Evolutionary conservation across 2,113 vertebrate species (phyloP).

Genomic region (Lamprologus callipterus): DNA sequence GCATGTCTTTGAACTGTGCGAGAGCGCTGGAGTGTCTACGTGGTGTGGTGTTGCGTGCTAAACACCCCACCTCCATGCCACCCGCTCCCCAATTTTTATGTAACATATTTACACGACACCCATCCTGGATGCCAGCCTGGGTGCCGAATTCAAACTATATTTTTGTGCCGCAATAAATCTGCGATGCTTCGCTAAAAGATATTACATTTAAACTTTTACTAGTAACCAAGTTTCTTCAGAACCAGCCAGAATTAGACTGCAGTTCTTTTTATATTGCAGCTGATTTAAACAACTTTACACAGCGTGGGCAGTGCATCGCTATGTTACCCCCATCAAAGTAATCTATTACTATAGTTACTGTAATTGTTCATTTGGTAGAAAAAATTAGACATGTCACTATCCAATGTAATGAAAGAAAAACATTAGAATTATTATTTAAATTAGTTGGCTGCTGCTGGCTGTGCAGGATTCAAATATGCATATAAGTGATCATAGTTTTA

Average conservation of each 20-base stretch:
- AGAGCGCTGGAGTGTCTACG: background rate
- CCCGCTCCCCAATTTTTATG: background rate
- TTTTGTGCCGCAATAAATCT: background rate
- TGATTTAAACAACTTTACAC: background rate
- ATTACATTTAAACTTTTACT: background rate
- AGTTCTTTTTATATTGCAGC: background rate
- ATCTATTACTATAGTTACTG: background rate
- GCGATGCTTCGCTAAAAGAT: background rate
- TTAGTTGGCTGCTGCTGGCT: background rate
- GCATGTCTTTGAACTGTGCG: background rate
- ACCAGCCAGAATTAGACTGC: background rate
- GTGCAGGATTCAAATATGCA: background rate
- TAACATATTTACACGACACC: background rate
- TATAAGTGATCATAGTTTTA: background rate
- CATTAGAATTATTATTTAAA: rapidly evolving
- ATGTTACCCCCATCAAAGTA: background rate
- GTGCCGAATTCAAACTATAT: background rate
- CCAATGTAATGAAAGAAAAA: background rate
- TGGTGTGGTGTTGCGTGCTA: background rate
- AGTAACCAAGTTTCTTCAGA: background rate
- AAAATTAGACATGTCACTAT: background rate
- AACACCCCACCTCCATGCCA: background rate
- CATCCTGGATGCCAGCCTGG: background rate
- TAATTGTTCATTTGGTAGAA: background rate
- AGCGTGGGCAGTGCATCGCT: rapidly evolving